Conservation (phyloP, 2,113 vertebrate species). For the Gila orcuttii region DNA sequence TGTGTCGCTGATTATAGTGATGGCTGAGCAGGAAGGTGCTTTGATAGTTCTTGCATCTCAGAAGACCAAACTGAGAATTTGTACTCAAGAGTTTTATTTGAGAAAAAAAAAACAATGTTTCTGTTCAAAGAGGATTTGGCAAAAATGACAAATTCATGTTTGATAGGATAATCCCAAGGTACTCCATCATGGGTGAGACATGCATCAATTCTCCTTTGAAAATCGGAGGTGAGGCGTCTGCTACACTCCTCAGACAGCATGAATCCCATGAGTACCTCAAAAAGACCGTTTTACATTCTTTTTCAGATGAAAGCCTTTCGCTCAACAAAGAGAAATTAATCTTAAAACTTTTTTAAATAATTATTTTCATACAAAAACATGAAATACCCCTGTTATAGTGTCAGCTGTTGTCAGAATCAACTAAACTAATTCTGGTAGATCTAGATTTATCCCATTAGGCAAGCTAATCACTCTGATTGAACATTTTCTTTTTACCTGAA, state of each 20-base stretch:
- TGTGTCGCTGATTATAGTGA: conserved; percentile 4
- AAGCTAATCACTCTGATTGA: background rate
- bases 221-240: background rate
- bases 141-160: conserved; percentile 9
- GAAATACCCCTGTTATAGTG: background rate
- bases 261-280: conserved; percentile 35
- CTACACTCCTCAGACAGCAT: background rate
- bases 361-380: background rate
- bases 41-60: background rate
- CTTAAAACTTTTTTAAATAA: background rate
- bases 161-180: conserved; percentile 29
- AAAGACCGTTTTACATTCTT: conserved; percentile 1
- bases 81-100: background rate
- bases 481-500: background rate
- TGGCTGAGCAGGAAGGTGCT: background rate
- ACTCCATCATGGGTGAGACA: conserved; percentile 34
- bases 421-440: background rate
- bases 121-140: conserved; percentile 10
- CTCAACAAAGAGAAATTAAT: background rate
- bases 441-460: background rate
- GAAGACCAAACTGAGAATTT: conserved; percentile 11
- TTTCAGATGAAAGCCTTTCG: conserved; percentile 23
- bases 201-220: conserved; percentile 43
- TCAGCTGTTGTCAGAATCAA: background rate
- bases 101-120: background rate